These are phyloP conservation scores for Takifugu rubripes DNA, from an alignment of 2,797 vertebrate genomes.

Conservation along the genomic window DNA sequence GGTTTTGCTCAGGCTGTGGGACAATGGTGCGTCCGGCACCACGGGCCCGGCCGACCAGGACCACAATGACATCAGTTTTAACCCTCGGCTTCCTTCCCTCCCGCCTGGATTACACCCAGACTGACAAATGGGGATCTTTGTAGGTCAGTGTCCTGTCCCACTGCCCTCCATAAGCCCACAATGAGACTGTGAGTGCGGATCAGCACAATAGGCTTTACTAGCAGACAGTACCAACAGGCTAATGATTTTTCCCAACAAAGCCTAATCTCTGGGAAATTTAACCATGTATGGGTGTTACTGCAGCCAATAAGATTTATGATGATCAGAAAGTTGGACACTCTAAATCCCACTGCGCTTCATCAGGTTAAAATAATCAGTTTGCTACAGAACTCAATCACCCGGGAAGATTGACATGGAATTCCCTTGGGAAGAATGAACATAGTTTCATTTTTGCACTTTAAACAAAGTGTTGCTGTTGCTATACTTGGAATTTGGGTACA, in stretches of 20 bases:
- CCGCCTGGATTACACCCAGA: constrained; percentile 13
- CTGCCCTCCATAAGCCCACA: constrained; percentile 41
- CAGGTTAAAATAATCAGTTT: no score
- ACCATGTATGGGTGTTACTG: neutral
- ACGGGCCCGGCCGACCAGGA: constrained; percentile 18
- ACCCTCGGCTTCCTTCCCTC: constrained; percentile 34
- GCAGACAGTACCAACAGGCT: constrained; percentile 14
- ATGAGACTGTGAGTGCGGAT: constrained; percentile 29
- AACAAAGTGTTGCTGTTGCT: no score
- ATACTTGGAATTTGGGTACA: no score
- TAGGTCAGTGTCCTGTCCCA: constrained; percentile 54
- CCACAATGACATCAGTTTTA: constrained; percentile 61
- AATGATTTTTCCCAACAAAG: neutral
- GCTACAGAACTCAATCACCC: no score
- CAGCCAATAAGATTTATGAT: neutral
- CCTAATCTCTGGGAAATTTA: neutral
- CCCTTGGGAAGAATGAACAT: no score
- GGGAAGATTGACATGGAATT: no score
- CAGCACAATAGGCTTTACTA: constrained; percentile 6
- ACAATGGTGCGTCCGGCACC: constrained; percentile 55
- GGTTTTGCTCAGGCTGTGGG: constrained; percentile 17
- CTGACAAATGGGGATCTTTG: constrained; percentile 49
- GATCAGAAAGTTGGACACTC: no score
- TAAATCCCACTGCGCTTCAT: no score
- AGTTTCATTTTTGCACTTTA: no score